A percentile compares a stretch with the other conserved stretches of the same genome.
Evolutionary conservation across 2,113 vertebrate genomes (phyloP).

Genomic region (Podarcis muralis): DNA sequence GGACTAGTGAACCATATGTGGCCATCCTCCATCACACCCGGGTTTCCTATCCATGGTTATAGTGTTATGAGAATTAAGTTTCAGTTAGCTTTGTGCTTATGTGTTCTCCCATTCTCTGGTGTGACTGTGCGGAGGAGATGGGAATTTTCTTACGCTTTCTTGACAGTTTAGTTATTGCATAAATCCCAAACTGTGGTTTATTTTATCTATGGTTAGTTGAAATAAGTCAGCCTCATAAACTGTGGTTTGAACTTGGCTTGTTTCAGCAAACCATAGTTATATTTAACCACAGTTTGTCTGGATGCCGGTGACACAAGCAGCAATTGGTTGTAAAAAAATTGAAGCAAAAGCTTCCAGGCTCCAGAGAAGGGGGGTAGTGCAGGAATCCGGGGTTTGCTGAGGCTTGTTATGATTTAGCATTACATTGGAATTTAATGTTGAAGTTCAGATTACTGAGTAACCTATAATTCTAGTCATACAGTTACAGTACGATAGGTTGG

Average conservation of each 20-base stretch:
- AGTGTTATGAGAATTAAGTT: too few relatives aligned
- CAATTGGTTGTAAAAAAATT: not conserved
- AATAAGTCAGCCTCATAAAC: too few relatives aligned
- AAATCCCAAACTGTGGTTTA: not conserved
- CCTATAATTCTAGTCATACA: conserved; percentile 56
- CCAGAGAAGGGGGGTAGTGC: too few relatives aligned
- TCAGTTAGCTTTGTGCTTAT: too few relatives aligned
- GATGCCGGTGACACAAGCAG: not conserved
- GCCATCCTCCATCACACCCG: too few relatives aligned
- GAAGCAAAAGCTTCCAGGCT: not conserved
- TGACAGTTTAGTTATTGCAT: not conserved
- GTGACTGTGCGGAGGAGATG: too few relatives aligned
- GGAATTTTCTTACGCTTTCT: not conserved
- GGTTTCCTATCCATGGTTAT: too few relatives aligned
- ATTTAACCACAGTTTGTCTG: not conserved
- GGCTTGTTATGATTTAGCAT: not conserved
- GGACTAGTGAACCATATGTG: too few relatives aligned
- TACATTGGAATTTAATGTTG: not conserved
- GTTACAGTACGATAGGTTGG: conserved; percentile 32
- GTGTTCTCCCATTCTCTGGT: too few relatives aligned
- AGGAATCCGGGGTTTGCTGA: not conserved
- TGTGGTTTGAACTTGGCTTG: too few relatives aligned
- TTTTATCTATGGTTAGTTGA: too few relatives aligned
- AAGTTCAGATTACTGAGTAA: conserved; percentile 22
- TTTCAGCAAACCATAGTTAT: not conserved